phyloP scores from a whole-genome alignment of 2,797 vertebrate species.

The Tenualosa ilisha region DNA sequence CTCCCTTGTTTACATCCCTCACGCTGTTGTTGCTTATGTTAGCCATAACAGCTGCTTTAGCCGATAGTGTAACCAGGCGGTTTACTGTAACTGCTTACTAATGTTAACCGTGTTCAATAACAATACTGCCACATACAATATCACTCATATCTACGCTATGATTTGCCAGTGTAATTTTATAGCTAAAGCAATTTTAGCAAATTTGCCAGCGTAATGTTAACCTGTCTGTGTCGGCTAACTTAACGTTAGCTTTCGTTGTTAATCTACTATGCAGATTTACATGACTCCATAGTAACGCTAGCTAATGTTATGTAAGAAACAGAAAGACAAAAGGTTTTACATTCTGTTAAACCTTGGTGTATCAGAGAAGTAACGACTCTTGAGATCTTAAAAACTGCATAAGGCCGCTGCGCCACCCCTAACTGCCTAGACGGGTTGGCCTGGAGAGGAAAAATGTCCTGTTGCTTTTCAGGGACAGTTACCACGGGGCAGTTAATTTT shows the following conservation, averaged over 20 bases:
- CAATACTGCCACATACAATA: background rate
- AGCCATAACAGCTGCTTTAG: background rate
- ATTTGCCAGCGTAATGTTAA: background rate
- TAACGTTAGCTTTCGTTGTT: background rate
- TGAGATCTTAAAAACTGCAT: background rate
- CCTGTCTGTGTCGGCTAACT: background rate
- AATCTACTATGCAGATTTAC: no score
- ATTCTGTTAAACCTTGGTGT: background rate
- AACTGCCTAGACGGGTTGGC: no score
- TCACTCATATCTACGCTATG: no score
- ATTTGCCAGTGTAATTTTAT: no score
- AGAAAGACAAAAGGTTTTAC: background rate
- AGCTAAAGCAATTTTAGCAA: no score
- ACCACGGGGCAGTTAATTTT: no score
- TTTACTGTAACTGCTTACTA: background rate
- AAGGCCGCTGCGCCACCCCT: background rate
- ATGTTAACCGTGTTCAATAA: background rate
- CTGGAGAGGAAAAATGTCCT: no score
- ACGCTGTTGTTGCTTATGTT: slow-evolving; percentile 1
- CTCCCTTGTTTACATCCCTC: slow-evolving; percentile 10
- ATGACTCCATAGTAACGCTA: background rate
- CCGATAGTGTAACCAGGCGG: background rate
- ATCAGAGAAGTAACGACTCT: background rate
- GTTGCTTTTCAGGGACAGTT: no score
- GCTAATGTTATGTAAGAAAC: background rate